Percentiles rank a stretch among this genome's conserved stretches.
These are phyloP conservation scores for Sclerurus mexicanus DNA, from an alignment of 2,113 vertebrate species.

Conservation along the genomic window DNA sequence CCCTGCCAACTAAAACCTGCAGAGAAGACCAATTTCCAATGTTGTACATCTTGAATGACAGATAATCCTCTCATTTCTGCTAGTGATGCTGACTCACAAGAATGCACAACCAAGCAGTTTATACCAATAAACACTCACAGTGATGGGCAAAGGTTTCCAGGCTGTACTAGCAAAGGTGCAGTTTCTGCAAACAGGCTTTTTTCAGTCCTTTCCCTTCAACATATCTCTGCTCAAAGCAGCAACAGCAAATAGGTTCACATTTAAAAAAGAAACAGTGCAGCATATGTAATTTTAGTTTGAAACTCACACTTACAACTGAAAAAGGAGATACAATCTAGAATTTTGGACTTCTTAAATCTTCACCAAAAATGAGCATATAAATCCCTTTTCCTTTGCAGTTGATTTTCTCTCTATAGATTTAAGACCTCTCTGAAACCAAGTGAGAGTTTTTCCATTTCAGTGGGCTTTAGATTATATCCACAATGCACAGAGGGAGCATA, in stretches of 20 bases:
- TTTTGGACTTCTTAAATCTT: not conserved
- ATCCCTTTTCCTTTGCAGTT: not conserved
- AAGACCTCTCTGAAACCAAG: not conserved
- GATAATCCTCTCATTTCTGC: not conserved
- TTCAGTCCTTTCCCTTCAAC: not conserved
- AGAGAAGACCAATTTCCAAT: not conserved
- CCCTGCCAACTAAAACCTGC: not conserved
- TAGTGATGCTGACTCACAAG: not conserved
- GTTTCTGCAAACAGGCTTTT: not conserved
- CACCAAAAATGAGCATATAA: not conserved
- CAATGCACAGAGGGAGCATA: not conserved
- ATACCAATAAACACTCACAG: not conserved
- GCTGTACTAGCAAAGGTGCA: not conserved
- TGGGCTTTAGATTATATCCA: not conserved
- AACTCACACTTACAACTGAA: not conserved
- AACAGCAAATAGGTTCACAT: not conserved
- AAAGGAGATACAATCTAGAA: not conserved
- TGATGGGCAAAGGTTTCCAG: not conserved
- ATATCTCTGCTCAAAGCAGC: not conserved
- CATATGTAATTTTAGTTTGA: not conserved
- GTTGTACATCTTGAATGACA: not conserved
- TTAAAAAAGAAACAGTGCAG: not conserved
- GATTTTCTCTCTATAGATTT: not conserved
- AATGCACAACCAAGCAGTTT: not conserved
- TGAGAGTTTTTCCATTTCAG: conserved; percentile 17